These are phyloP conservation scores for Syrphus vitripennis DNA, from an alignment of 2,888 invertebrate genomes.

Conservation along the genomic window DNA sequence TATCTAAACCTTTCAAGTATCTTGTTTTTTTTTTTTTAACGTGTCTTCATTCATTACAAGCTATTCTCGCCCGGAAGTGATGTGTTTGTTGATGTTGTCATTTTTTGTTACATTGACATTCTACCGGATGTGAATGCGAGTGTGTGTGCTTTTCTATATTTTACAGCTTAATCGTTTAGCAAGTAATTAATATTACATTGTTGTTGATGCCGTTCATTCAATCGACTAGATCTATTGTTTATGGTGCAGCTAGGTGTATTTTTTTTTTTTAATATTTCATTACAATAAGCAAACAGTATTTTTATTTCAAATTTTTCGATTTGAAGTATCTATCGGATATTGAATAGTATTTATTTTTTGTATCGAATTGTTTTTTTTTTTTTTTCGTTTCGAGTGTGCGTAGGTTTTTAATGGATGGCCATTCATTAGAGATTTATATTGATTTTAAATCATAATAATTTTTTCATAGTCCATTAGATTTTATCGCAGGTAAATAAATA, in stretches of 20 bases:
- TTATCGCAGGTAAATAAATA: neutral
- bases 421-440: neutral
- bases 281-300: neutral
- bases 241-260: neutral
- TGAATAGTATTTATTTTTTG: neutral
- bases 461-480: neutral
- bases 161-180: slow-evolving; percentile 42
- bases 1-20: neutral
- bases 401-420: slow-evolving; percentile 5
- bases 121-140: slow-evolving; percentile 43
- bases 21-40: too few relatives aligned
- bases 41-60: slow-evolving; percentile 25
- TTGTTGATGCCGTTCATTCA: slow-evolving; percentile 16
- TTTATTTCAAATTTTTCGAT: neutral
- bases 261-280: neutral
- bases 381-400: neutral
- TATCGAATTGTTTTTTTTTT: neutral
- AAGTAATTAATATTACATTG: slow-evolving; percentile 61
- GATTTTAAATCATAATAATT: neutral
- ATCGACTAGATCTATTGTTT: neutral
- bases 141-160: neutral
- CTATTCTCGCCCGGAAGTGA: slow-evolving; percentile 33
- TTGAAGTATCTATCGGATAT: neutral
- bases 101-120: slow-evolving; percentile 45
- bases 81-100: slow-evolving; percentile 46